A percentile compares a stretch with the other conserved stretches of the same genome.
Evolutionary conservation across 1,140 invertebrate genomes (phyloP).

Genomic region (Ditylenchus dipsaci): DNA sequence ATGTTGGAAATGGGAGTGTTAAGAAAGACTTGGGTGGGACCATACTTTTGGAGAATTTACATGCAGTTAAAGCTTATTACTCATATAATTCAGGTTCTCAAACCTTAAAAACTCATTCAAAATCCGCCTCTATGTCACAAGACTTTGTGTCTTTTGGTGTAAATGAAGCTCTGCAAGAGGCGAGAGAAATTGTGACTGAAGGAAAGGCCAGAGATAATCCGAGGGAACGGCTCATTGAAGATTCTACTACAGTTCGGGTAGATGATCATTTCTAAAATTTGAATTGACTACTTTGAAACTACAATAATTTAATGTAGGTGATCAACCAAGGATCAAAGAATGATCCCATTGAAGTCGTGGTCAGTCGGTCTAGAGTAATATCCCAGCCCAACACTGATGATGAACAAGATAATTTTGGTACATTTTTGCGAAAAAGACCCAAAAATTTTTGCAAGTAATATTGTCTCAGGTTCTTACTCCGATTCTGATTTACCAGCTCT

Average conservation of each 20-base stretch:
- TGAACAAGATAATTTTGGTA: constrained; percentile 10
- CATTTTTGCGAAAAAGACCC: not conserved
- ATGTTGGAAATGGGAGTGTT: no score
- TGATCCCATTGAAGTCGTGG: constrained; percentile 41
- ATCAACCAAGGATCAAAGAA: constrained; percentile 26
- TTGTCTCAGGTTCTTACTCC: constrained; percentile 31
- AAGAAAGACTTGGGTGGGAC: no score
- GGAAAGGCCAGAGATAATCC: constrained; percentile 23
- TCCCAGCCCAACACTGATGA: constrained; percentile 20
- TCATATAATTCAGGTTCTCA: no score
- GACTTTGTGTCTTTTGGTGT: constrained; percentile 45
- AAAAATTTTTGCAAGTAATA: constrained; percentile 8
- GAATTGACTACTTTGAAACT: not conserved
- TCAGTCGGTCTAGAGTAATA: constrained; percentile 22
- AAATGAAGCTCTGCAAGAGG: constrained; percentile 46
- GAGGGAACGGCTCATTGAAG: constrained; percentile 41
- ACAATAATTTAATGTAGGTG: constrained; percentile 2
- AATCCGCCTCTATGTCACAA: not conserved
- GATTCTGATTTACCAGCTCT: constrained; percentile 33
- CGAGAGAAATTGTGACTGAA: constrained; percentile 42
- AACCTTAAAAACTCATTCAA: no score
- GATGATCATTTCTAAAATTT: not conserved
- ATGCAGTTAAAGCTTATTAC: no score
- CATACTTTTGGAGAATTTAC: no score
- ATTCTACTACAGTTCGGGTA: constrained; percentile 42